These are phyloP conservation scores for Spodoptera frugiperda DNA, from an alignment of 1,140 invertebrate genomes.

Conservation along the genomic window DNA sequence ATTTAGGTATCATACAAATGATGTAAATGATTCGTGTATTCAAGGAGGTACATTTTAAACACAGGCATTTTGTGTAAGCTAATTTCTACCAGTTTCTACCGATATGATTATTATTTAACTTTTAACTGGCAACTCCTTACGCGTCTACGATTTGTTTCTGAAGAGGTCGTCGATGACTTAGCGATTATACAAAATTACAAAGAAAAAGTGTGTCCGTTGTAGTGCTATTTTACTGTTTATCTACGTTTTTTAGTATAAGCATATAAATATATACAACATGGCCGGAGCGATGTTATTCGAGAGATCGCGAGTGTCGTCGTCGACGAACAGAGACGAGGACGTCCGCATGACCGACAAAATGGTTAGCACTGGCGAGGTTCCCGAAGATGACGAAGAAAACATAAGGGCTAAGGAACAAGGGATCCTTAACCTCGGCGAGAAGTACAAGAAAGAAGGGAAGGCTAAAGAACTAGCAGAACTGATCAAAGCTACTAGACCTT, in stretches of 20 bases:
- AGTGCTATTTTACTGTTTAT: slow-evolving; percentile 74
- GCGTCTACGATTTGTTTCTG: slow-evolving; percentile 84
- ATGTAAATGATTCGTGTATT: no score
- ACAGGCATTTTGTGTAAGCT: background rate
- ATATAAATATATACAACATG: slow-evolving; percentile 88
- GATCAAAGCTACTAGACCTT: slow-evolving; percentile 97
- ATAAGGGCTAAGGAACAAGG: slow-evolving; percentile 96
- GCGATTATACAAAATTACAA: slow-evolving; percentile 85
- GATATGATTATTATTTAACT: slow-evolving; percentile 39
- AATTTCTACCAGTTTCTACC: slow-evolving; percentile 15
- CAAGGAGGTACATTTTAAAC: background rate
- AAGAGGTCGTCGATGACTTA: slow-evolving; percentile 85
- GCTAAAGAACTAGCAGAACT: slow-evolving; percentile 97
- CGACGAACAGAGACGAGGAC: slow-evolving; percentile 90
- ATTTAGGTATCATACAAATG: no score
- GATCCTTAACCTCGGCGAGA: slow-evolving; percentile 95
- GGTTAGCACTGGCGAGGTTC: slow-evolving; percentile 89
- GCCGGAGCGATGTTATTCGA: slow-evolving; percentile 95
- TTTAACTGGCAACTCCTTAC: slow-evolving; percentile 69
- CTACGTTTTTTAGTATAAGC: slow-evolving; percentile 75
- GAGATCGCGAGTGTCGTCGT: slow-evolving; percentile 90
- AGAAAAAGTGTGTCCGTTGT: slow-evolving; percentile 79
- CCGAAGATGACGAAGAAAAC: slow-evolving; percentile 94
- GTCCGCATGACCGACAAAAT: slow-evolving; percentile 91
- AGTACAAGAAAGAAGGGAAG: slow-evolving; percentile 96